A percentile compares a stretch with the other conserved stretches of the same genome.
Conservation (phyloP, 2,888 invertebrate genomes). For the Nezara viridula region DNA sequence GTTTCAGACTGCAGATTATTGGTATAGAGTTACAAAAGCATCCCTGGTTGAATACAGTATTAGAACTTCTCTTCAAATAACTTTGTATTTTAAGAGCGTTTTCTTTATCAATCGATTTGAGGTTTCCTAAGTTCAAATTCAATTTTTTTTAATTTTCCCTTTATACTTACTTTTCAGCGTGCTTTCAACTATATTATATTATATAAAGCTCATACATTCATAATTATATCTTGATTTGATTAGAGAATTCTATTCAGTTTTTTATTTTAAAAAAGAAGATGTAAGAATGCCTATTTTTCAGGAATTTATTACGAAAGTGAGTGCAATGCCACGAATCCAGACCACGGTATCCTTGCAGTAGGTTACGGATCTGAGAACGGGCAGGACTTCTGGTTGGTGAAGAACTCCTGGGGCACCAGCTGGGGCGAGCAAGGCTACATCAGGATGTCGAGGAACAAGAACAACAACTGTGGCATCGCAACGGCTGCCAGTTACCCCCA, state of each 20-base stretch:
- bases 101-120: no score
- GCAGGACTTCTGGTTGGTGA: constrained; percentile 87
- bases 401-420: constrained; percentile 85
- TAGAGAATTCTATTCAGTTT: neutral
- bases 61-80: no score
- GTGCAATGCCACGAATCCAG: constrained; percentile 79
- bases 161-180: no score
- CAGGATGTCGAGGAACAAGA: constrained; percentile 86
- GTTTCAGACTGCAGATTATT: no score
- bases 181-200: no score
- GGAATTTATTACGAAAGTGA: constrained; percentile 84
- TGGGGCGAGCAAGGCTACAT: constrained; percentile 92
- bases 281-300: no score
- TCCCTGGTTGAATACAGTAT: no score
- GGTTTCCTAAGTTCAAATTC: no score
- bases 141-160: no score
- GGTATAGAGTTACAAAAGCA: no score
- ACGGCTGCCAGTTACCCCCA: constrained; percentile 86
- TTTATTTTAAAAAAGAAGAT: constrained; percentile 51
- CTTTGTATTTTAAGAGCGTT: no score
- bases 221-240: neutral
- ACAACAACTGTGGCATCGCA: constrained; percentile 92
- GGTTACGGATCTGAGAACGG: constrained; percentile 80
- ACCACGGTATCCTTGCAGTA: constrained; percentile 89
- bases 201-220: neutral